Evolutionary conservation across 2,888 invertebrate species (phyloP), one percentile per base, ranked within the genome.

Genomic region (Zygothrica quintamaculata): DNA sequence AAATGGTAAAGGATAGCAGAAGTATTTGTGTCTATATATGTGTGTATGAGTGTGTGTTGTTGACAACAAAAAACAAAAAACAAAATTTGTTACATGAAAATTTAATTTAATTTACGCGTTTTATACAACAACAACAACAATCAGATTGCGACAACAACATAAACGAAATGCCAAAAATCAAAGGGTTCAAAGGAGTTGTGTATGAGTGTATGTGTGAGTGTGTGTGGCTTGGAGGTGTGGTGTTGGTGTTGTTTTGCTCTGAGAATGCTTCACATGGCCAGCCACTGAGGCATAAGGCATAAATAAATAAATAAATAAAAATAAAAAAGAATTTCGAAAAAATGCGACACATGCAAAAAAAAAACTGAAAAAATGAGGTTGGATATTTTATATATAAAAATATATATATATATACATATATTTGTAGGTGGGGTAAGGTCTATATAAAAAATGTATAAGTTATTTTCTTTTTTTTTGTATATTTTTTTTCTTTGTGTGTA

Each of bases 371-470:
- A 62, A 52, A 52, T 43, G 68, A 44, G 60, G 51, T 55, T 60
- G 59, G 13, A 34, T 43, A 31, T 18, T n/a, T 40, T 36, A 8
- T n/a, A 39, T 9, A 39, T 18, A 18, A n/a, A 39, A 11, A 39
- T 16, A 39, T 22, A 39, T 39, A 22, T 22, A 40, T 12, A 40
- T n/a, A 15, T 22, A 13, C 40, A 18, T 43, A 11, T 16, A 15
- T 56, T 43, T 15, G 18, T 15, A 15, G 16, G 33, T 16, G 50
- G 22, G 29, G 44, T 39, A 36, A 12, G 13, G 13, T 16, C 44
- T 11, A 18, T 50, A 77, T 65, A 62, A 77, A 82, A 82, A 73
- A 85, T 71, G 62, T 76, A 80, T 76, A 82, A 73, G 69, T 69
- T 65, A 70, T 48, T 72, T n/a, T n/a, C n/a, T n/a, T 22, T 22